A percentile compares a stretch with the other conserved stretches of the same genome.
These are phyloP conservation scores for Leptura quadrifasciata DNA, from an alignment of 2,888 invertebrate genomes.

Conservation along the genomic window DNA sequence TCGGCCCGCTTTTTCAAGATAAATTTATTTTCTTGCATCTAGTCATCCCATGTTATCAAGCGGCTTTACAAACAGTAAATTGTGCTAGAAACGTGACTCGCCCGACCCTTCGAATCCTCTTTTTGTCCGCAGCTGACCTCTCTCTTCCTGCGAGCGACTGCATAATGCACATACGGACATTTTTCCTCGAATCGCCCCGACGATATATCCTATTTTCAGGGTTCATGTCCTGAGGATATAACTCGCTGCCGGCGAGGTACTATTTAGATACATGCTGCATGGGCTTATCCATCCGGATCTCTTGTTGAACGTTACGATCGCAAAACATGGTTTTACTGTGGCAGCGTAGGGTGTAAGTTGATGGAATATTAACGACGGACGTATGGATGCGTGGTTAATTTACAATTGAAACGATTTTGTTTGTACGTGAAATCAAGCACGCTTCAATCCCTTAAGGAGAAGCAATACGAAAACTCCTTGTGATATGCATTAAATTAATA, in stretches of 20 bases:
- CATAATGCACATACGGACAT: slow-evolving; percentile 47
- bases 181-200: slow-evolving; percentile 35
- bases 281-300: slow-evolving; percentile 38
- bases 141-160: slow-evolving; percentile 48
- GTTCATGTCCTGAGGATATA: slow-evolving; percentile 45
- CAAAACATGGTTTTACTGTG: slow-evolving; percentile 13
- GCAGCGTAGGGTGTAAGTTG: slow-evolving; percentile 4
- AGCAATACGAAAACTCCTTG: too few relatives aligned
- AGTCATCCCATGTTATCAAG: slow-evolving; percentile 57
- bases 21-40: slow-evolving; percentile 58
- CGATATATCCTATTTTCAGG: slow-evolving; percentile 46
- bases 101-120: slow-evolving; percentile 49
- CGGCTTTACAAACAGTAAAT: slow-evolving; percentile 61
- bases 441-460: too few relatives aligned
- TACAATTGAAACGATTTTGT: background rate
- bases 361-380: background rate
- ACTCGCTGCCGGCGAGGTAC: slow-evolving; percentile 35
- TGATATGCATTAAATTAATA: too few relatives aligned
- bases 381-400: background rate
- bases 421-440: background rate
- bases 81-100: slow-evolving; percentile 58
- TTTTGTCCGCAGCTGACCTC: slow-evolving; percentile 47
- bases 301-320: slow-evolving; percentile 10
- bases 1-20: slow-evolving; percentile 41
- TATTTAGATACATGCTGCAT: slow-evolving; percentile 21